Evolutionary conservation across 2,888 invertebrate genomes (phyloP), one percentile per base, ranked within the genome.

Genomic region (Antheraea yamamai): DNA sequence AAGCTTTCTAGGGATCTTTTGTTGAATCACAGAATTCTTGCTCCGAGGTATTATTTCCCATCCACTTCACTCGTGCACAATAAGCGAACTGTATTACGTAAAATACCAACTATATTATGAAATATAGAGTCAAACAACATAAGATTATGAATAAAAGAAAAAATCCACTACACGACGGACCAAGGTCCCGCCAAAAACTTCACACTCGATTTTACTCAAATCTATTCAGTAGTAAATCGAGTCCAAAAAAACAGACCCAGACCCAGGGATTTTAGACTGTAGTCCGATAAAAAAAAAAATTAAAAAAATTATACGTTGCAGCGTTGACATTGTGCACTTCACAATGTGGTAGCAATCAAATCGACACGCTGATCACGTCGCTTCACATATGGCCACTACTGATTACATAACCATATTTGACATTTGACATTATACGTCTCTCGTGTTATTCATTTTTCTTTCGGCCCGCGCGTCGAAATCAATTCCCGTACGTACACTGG

Each of bases 371-470:
- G 30, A 30, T 66, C 64, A 30, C 30, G 30, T 30, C 20, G 64
- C 64, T 30, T 64, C 30, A 16, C 16, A 26, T 26, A 14, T 16
- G 26, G 26, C 30, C 26, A 66, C 14, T 66, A 66, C 26, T 66
- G 64, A 66, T 66, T 66, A 26, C 30, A 30, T 66, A 66, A 66
- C 64, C 26, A 16, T 30, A 61, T 61, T 61, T 61, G 61, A 64
- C 64, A 64, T 64, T 64, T 64, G 64, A 66, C 64, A 66, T 66
- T 66, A 66, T 64, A 72, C 26, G 55, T 55, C 73, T n/a, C n/a
- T 66, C 55, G 77, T 78, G 81, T 85, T 83, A 81, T 84, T 83
- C 82, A 83, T 87, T 87, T 87, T 86, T 84, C 82, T 35, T 70
- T 78, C 79, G 79, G 78, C 77, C 79, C 78, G 79, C 78, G 79